These are phyloP conservation scores for Tamandua tetradactyla DNA, from an alignment of 2,797 vertebrate genomes.

Conservation along the genomic window DNA sequence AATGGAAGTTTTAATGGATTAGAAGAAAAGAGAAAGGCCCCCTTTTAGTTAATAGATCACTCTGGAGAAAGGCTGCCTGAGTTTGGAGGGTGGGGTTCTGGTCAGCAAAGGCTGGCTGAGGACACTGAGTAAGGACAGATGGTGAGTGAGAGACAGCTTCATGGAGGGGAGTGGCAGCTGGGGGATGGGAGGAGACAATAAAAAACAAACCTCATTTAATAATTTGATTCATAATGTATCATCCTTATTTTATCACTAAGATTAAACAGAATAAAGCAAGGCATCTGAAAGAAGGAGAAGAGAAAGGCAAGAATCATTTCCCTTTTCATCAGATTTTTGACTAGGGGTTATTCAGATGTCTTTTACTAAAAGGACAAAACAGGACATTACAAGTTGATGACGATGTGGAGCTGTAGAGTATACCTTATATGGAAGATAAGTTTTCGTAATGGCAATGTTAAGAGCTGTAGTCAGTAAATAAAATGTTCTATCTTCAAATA, in stretches of 20 bases:
- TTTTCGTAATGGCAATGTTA: background rate
- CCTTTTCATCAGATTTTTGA: background rate
- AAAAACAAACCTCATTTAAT: background rate
- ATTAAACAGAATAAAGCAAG: background rate
- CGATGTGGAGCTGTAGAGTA: accelerated
- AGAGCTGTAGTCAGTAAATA: background rate
- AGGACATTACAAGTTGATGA: background rate
- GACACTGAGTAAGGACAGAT: background rate
- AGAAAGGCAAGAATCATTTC: slow-evolving; percentile 1
- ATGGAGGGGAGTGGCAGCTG: accelerated
- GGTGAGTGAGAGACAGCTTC: accelerated
- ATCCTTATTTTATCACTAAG: background rate
- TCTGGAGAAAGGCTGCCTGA: background rate
- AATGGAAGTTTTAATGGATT: slow-evolving; percentile 53
- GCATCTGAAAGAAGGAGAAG: background rate
- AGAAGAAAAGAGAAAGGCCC: background rate
- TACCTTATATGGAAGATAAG: background rate
- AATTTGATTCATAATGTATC: background rate
- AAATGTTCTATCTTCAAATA: background rate
- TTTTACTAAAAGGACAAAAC: background rate
- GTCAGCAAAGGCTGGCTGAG: background rate
- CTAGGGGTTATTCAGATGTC: background rate
- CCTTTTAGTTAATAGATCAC: slow-evolving; percentile 6
- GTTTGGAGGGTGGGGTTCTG: background rate
- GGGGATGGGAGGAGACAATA: accelerated